A percentile compares a stretch with the other conserved stretches of the same genome.
These are phyloP conservation scores for Brachionus rotundiformis DNA, from an alignment of 1,140 invertebrate species.

Conservation along the genomic window DNA sequence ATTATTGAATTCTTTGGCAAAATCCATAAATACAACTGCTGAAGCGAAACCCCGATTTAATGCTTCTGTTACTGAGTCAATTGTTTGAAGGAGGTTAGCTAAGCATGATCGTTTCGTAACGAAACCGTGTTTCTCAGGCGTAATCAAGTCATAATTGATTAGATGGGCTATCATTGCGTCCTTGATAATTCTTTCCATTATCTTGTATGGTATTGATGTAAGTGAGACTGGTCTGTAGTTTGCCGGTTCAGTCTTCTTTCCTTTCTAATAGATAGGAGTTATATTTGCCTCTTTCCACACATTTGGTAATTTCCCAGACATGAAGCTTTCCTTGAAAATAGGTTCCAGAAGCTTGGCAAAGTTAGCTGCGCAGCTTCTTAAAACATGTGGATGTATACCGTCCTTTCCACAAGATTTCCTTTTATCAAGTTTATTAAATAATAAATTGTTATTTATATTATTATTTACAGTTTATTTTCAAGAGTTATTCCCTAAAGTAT, in stretches of 20 bases:
- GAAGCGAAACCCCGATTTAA: constrained; percentile 48
- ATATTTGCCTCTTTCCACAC: constrained; percentile 24
- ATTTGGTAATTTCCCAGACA: not conserved
- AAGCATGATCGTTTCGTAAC: not conserved
- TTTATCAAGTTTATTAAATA: too few species aligned
- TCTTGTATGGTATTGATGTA: constrained; percentile 24
- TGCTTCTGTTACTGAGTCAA: constrained; percentile 1
- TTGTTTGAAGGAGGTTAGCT: constrained; percentile 4
- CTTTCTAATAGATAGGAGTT: constrained; percentile 7
- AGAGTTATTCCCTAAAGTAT: too few species aligned
- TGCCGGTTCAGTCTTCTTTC: not conserved
- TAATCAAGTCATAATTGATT: not conserved
- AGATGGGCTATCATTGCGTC: not conserved
- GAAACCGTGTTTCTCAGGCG: constrained; percentile 7
- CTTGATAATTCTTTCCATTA: constrained; percentile 49
- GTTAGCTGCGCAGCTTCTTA: not conserved
- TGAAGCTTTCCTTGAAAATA: not conserved
- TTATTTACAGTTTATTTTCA: too few species aligned
- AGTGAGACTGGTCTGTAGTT: constrained; percentile 51
- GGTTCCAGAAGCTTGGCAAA: not conserved
- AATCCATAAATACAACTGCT: constrained; percentile 44
- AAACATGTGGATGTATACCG: not conserved
- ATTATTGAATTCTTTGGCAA: constrained; percentile 52
- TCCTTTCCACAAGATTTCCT: not conserved
- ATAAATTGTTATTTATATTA: too few species aligned